These are phyloP conservation scores for Choloepus hoffmanni DNA, from an alignment of 2,113 vertebrate genomes.

Conservation along the genomic window DNA sequence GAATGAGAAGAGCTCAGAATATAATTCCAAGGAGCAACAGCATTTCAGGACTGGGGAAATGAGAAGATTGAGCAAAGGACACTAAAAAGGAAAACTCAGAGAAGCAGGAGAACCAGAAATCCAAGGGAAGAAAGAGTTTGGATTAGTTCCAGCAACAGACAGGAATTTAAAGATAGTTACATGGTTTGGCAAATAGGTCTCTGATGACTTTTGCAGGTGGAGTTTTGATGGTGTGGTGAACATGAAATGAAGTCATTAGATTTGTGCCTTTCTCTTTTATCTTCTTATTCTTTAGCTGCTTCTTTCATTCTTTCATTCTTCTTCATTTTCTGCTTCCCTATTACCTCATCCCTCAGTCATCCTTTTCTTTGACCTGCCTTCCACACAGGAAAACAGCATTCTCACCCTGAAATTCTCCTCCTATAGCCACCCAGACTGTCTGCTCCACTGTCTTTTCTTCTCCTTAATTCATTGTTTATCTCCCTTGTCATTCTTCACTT, in stretches of 20 bases:
- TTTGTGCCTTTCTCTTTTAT: neutral
- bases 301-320: neutral
- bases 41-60: neutral
- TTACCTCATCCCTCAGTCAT: neutral
- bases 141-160: neutral
- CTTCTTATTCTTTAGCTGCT: too few species aligned
- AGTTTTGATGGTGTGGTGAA: neutral
- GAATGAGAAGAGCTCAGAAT: neutral
- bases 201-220: neutral
- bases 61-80: neutral
- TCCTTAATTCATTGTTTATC: neutral
- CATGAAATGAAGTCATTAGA: neutral
- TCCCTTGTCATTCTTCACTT: neutral
- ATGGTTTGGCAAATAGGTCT: neutral
- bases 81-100: neutral
- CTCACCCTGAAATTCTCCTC: neutral
- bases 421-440: neutral
- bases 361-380: neutral
- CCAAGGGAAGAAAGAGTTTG: neutral
- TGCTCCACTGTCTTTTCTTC: neutral
- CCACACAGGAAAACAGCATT: neutral
- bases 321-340: neutral
- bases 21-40: neutral
- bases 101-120: neutral
- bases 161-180: neutral